Percentiles rank a stretch among this genome's conserved stretches.
Conservation (phyloP, 64 coral and sea anemone genomes). For the Acropora yongei region DNA sequence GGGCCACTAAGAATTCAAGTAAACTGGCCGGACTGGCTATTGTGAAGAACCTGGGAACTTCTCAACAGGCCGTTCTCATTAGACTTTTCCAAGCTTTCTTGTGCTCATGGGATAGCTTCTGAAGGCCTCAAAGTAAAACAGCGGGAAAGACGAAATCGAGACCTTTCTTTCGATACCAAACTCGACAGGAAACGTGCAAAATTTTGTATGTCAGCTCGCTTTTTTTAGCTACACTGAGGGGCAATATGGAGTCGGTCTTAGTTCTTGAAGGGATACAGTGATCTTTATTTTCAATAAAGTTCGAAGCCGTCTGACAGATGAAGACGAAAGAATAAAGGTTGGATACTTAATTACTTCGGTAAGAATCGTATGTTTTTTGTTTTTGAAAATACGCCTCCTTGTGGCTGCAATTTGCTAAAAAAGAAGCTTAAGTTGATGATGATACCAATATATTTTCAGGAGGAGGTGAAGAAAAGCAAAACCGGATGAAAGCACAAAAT, state of each 20-base stretch:
- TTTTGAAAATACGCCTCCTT: slow-evolving; percentile 6
- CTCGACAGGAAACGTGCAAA: slow-evolving; percentile 60
- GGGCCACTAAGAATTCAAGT: too few species aligned
- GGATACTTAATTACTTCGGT: slow-evolving; percentile 30
- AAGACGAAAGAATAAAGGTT: slow-evolving; percentile 24
- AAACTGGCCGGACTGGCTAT: too few species aligned
- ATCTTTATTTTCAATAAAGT: slow-evolving; percentile 66
- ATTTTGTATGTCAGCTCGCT: neutral
- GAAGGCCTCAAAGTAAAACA: slow-evolving; percentile 31
- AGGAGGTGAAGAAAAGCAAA: neutral
- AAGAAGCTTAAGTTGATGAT: neutral
- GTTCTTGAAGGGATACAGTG: neutral
- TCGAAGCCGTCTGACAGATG: slow-evolving; percentile 3
- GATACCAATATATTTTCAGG: neutral
- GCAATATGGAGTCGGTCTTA: slow-evolving; percentile 31
- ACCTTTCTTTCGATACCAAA: slow-evolving; percentile 54
- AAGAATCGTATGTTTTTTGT: slow-evolving; percentile 69
- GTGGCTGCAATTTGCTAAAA: slow-evolving; percentile 26
- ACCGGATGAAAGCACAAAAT: too few species aligned
- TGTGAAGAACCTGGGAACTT: slow-evolving; percentile 60
- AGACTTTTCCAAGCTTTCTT: slow-evolving; percentile 41
- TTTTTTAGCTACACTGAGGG: neutral
- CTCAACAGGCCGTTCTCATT: slow-evolving; percentile 28
- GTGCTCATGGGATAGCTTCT: slow-evolving; percentile 44
- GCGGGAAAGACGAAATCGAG: slow-evolving; percentile 66